Evolutionary conservation across 2,888 invertebrate genomes (phyloP), one percentile per base, ranked within the genome.

Genomic region (Cerceris rybyensis): DNA sequence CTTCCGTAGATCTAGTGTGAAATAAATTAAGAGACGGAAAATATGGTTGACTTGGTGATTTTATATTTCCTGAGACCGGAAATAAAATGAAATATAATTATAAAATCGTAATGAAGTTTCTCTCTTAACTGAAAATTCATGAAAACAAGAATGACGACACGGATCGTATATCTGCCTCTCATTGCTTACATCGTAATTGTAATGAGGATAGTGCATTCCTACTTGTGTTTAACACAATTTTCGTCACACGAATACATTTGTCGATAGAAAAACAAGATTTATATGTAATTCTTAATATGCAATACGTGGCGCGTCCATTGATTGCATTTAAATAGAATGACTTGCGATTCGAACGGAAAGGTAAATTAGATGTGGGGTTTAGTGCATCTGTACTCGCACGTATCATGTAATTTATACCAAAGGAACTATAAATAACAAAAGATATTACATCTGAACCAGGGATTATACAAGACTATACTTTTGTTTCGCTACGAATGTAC

Each of bases 61-160:
- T n/a, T n/a, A n/a, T n/a, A n/a, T n/a, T n/a, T n/a, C n/a, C n/a
- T n/a, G n/a, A n/a, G n/a, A n/a, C n/a, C n/a, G n/a, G n/a, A n/a
- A n/a, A n/a, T n/a, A n/a, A n/a, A n/a, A n/a, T n/a, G n/a, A n/a
- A n/a, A n/a, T n/a, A n/a, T n/a, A n/a, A n/a, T n/a, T n/a, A 55
- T 6, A 54, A 41, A 77, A 65, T 71, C 71, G 70, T 60, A 61
- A 71, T 69, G 71, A 77, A 71, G 71, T 55, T 55, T 41, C 46
- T 13, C 1, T 6, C 9, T 77, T 73, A 73, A 79, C 65, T 78
- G 46, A 77, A 79, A 73, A 73, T 49, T 61, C 69, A 60, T 52
- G 60, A 70, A 78, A 70, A 28, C 65, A 14, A 64, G 76, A 52
- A 69, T 65, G 73, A 54, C 49, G 78, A 78, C 17, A 50, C 73